These are phyloP conservation scores for Dromaius novaehollandiae DNA, from an alignment of 2,113 vertebrate species.

Conservation along the genomic window DNA sequence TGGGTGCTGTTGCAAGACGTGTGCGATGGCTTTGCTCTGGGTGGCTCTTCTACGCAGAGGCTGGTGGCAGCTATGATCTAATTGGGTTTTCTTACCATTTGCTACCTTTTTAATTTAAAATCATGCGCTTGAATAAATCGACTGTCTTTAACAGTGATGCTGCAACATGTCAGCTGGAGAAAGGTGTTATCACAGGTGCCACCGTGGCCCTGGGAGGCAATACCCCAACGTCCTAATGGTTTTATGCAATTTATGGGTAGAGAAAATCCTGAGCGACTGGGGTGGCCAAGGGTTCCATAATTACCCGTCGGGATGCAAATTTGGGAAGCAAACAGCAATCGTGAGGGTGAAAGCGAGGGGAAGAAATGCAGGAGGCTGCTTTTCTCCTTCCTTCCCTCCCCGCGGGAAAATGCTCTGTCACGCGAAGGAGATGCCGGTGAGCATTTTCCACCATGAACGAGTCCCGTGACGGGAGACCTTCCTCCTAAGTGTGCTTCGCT, in stretches of 20 bases:
- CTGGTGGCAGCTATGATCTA: not conserved
- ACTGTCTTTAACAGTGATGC: not conserved
- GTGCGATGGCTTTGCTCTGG: not conserved
- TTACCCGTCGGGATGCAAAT: not conserved
- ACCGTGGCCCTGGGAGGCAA: fast-evolving
- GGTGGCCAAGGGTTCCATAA: fast-evolving
- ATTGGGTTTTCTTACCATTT: not conserved
- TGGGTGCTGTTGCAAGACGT: not conserved
- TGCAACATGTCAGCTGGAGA: not conserved
- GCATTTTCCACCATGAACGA: not conserved
- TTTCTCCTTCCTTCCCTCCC: too few relatives aligned
- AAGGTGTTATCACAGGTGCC: not conserved
- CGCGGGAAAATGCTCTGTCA: not conserved
- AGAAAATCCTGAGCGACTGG: not conserved
- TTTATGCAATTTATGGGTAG: not conserved
- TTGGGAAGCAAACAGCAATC: fast-evolving
- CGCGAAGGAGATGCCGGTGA: not conserved
- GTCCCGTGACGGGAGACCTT: not conserved
- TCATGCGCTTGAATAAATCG: not conserved
- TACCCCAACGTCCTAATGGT: not conserved
- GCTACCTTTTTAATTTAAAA: not conserved
- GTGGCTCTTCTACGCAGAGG: too few relatives aligned
- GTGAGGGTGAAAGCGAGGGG: too few relatives aligned
- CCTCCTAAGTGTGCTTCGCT: not conserved
- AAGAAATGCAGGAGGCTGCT: too few relatives aligned